Percentiles rank a stretch among this genome's conserved stretches.
phyloP scores from a whole-genome alignment of 2,888 invertebrate species.

The Caenorhabditis sp. region DNA sequence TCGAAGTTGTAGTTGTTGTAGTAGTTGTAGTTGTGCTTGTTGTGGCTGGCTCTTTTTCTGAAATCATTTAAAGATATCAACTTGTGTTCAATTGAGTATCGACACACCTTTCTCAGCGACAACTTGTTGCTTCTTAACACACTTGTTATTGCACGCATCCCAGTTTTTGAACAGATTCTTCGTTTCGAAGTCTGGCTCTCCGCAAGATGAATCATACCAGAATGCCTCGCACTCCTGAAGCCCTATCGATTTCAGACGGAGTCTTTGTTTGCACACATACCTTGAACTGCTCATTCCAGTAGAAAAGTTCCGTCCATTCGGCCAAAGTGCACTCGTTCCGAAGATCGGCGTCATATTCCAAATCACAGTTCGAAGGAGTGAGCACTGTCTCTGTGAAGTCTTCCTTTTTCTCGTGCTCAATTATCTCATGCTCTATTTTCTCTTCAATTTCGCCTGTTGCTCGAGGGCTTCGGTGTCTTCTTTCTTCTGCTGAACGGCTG shows the following conservation, averaged over 20 bases:
- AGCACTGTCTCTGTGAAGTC: constrained; percentile 3
- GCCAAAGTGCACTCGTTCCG: constrained; percentile 57
- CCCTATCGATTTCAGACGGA: background rate
- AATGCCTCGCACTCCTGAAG: constrained; percentile 70
- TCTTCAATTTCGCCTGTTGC: too few species aligned
- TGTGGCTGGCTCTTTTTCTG: constrained; percentile 5
- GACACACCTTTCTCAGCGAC: too few species aligned
- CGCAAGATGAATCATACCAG: constrained; percentile 74
- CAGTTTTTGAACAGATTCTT: constrained; percentile 59
- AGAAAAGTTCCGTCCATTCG: constrained; percentile 60
- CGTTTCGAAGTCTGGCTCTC: constrained; percentile 30
- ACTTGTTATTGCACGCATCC: constrained; percentile 47
- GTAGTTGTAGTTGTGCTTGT: constrained; percentile 7
- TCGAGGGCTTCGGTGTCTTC: too few species aligned
- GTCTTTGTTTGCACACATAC: too few species aligned
- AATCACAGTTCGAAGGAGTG: constrained; percentile 17
- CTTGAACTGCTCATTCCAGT: constrained; percentile 54
- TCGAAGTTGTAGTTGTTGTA: constrained; percentile 1
- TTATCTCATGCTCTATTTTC: constrained; percentile 9
- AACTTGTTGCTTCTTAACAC: constrained; percentile 22
- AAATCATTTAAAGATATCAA: background rate
- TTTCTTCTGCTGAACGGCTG: background rate
- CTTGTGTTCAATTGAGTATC: background rate
- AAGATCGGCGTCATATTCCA: constrained; percentile 46
- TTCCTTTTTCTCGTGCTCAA: constrained; percentile 16